Percentiles rank a stretch among this genome's conserved stretches.
Conservation (phyloP, 1,140 invertebrate genomes). For the Batillaria attramentaria region DNA sequence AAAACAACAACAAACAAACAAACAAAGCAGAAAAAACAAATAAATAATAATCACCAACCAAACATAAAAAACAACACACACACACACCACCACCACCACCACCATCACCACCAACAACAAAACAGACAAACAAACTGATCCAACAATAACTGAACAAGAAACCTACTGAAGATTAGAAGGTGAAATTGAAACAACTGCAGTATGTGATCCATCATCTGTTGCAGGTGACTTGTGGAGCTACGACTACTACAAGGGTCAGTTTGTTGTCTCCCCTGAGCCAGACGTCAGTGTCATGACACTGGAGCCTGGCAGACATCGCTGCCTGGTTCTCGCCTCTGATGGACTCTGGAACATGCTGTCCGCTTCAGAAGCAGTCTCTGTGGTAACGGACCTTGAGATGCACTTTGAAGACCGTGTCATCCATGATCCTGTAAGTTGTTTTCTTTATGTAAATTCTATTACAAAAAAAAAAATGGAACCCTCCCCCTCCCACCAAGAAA, state of each 20-base stretch:
- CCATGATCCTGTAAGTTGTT: conserved; percentile 62
- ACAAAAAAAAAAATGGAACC: too few relatives aligned
- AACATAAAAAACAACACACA: too few relatives aligned
- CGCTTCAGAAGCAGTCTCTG: conserved; percentile 85
- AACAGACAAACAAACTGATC: too few relatives aligned
- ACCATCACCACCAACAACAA: too few relatives aligned
- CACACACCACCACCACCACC: too few relatives aligned
- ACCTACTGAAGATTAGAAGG: not conserved
- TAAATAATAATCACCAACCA: too few relatives aligned
- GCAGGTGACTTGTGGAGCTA: conserved; percentile 97
- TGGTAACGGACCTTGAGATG: conserved; percentile 76
- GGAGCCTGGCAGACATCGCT: conserved; percentile 84
- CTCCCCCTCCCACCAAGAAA: too few relatives aligned
- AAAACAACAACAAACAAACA: too few relatives aligned
- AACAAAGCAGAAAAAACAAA: too few relatives aligned
- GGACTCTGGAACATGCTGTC: conserved; percentile 97
- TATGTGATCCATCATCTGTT: conserved; percentile 40
- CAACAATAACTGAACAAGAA: conserved; percentile 2
- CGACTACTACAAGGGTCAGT: conserved; percentile 89
- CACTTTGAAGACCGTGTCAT: conserved; percentile 65
- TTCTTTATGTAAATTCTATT: too few relatives aligned
- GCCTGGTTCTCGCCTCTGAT: conserved; percentile 95
- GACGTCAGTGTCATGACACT: conserved; percentile 91
- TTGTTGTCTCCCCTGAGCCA: conserved; percentile 97
- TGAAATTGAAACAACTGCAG: too few relatives aligned